Conservation (phyloP, 1,140 invertebrate species). For the Oreohelix idahoensis region DNA sequence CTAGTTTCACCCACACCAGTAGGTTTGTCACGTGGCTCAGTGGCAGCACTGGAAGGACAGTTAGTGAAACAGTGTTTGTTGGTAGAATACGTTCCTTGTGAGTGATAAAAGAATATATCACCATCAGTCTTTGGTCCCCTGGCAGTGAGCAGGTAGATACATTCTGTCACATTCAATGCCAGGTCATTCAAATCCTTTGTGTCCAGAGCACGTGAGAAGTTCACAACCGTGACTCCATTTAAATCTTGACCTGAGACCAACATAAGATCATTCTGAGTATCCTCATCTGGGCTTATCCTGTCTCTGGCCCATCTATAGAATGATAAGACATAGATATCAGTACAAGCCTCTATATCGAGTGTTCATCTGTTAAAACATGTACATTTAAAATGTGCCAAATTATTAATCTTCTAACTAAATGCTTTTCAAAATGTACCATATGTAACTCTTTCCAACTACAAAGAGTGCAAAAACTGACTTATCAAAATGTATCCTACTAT, state of each 20-base stretch:
- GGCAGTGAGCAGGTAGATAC: constrained; percentile 26
- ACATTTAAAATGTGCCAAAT: no score
- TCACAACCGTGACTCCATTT: neutral
- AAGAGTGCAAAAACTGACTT: no score
- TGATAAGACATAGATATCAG: neutral
- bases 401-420: no score
- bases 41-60: neutral
- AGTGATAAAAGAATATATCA: neutral
- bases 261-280: neutral
- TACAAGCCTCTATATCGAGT: no score
- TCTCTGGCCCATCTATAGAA: neutral
- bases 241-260: neutral
- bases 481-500: no score
- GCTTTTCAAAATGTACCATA: no score
- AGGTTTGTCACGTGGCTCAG: no score
- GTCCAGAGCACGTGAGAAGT: neutral
- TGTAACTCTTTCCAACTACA: no score
- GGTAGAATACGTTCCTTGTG: neutral
- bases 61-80: constrained; percentile 7
- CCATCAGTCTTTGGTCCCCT: neutral
- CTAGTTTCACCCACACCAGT: no score
- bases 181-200: neutral
- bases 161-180: neutral
- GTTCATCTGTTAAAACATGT: no score
- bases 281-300: neutral